These are phyloP conservation scores for Barypeithes pellucidus DNA, from an alignment of 2,888 invertebrate genomes.

Conservation along the genomic window DNA sequence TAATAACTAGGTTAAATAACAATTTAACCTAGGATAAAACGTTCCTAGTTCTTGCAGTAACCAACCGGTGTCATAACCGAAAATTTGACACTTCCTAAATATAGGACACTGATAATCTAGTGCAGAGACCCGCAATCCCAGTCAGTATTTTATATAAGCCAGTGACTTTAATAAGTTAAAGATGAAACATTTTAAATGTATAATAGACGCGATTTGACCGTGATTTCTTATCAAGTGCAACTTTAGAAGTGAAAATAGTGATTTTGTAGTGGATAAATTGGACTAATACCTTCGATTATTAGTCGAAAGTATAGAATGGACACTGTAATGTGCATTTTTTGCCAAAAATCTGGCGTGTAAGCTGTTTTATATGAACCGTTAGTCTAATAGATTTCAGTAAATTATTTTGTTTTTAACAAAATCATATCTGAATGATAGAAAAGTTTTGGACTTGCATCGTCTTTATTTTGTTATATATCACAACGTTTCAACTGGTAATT, in stretches of 20 bases:
- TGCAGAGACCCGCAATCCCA: constrained; percentile 29
- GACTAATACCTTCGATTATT: constrained; percentile 14
- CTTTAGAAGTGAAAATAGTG: constrained; percentile 37
- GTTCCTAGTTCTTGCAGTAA: constrained; percentile 18
- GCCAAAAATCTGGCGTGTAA: constrained; percentile 21
- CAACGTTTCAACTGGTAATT: too few species aligned
- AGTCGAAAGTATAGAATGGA: constrained; percentile 12
- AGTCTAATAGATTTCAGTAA: constrained; percentile 31
- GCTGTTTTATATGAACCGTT: constrained; percentile 27
- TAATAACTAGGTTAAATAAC: neutral
- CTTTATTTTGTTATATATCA: too few species aligned
- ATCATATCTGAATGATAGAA: too few species aligned
- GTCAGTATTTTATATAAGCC: constrained; percentile 39
- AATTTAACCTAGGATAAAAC: neutral
- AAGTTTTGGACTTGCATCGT: too few species aligned
- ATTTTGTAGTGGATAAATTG: constrained; percentile 26
- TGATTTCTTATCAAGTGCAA: constrained; percentile 19
- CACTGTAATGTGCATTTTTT: constrained; percentile 29
- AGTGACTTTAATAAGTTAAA: constrained; percentile 27
- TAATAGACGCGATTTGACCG: constrained; percentile 1
- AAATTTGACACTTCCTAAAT: constrained; percentile 13
- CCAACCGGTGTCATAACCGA: neutral
- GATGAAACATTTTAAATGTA: constrained; percentile 1
- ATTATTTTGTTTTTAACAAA: too few species aligned
- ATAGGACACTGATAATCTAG: constrained; percentile 1